Base-by-base conservation (phyloP, 1,140 invertebrate species). In the Drosophila guanche region DNA sequence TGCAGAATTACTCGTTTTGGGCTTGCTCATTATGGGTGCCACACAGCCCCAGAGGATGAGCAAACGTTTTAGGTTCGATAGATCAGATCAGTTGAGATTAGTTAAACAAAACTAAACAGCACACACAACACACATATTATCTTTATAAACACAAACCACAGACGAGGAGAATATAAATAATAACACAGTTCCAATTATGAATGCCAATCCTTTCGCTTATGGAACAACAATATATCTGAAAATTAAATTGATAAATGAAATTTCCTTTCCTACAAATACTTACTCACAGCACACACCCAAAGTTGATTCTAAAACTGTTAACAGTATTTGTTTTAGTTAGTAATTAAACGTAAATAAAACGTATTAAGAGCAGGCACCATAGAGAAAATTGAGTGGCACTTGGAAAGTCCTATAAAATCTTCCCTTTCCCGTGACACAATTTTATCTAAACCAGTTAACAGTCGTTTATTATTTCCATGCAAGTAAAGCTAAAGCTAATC, bases 11-110 rank as follows among this genome's bases (percentile, higher is more conserved):
- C 85, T 90, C 61, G 68, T 90, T 63, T 89, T 90, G 80, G 89
- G 84, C 65, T 67, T 90, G 58, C 85, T 90, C 47, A 81, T 90
- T 62, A 85, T 90, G 89, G 89, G 84, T 69, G 89, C 89, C 74
- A 90, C 89, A 56, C 89, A 90, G 73, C 89, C 89, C 25, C 60
- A 71, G 67, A 70, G 71, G 62, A 73, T 90, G 52, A 76, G 60
- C 63, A 90, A 85, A 60, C 78, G 74, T 48, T 76, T 72, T 90
- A 90, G 89, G 89, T 90, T 86, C 65, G 84, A 56, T 63, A 59
- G 45, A 52, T 43, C 20, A 59, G 47, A 40, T 66, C 4, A 45
- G 57, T 23, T 50, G n/a, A 75, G 53, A 23, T 41, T n/a, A 48
- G 20, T 72, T 20, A 62, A 50, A 33, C 29, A 3, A 16, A 57